phyloP scores from a whole-genome alignment of 2,797 vertebrate species.

The Chelon labrosus region DNA sequence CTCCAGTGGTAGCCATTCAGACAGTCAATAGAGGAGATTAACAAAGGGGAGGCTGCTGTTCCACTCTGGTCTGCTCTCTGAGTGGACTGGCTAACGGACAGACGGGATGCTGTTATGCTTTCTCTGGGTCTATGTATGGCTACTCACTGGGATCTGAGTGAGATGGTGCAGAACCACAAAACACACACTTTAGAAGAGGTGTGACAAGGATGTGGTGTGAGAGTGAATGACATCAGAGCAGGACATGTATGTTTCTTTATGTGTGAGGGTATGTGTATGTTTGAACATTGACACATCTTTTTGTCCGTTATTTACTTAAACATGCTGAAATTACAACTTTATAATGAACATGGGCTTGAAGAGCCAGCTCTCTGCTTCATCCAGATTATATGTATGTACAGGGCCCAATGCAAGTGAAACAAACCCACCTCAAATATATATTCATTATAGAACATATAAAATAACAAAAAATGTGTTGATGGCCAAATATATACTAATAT shows the following conservation, averaged over 20 bases:
- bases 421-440: too few relatives aligned
- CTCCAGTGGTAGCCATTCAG: slow-evolving; percentile 66
- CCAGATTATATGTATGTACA: too few relatives aligned
- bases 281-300: not conserved
- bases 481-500: too few relatives aligned
- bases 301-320: too few relatives aligned
- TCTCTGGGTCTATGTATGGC: slow-evolving; percentile 14
- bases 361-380: too few relatives aligned
- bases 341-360: too few relatives aligned
- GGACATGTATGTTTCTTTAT: slow-evolving; percentile 3
- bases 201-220: slow-evolving; percentile 13
- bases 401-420: too few relatives aligned
- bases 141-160: slow-evolving; percentile 27
- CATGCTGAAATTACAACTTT: too few relatives aligned
- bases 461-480: too few relatives aligned
- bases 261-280: too few relatives aligned
- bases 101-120: slow-evolving; percentile 41
- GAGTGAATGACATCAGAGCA: slow-evolving; percentile 9
- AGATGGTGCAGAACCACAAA: slow-evolving; percentile 14
- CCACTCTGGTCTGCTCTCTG: slow-evolving; percentile 32
- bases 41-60: slow-evolving; percentile 64
- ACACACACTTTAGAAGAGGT: slow-evolving; percentile 1
- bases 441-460: too few relatives aligned
- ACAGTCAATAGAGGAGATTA: slow-evolving; percentile 65
- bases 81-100: slow-evolving; percentile 42